Base-by-base conservation (phyloP, 1,140 invertebrate species). In the Palaemon carinicauda region DNA sequence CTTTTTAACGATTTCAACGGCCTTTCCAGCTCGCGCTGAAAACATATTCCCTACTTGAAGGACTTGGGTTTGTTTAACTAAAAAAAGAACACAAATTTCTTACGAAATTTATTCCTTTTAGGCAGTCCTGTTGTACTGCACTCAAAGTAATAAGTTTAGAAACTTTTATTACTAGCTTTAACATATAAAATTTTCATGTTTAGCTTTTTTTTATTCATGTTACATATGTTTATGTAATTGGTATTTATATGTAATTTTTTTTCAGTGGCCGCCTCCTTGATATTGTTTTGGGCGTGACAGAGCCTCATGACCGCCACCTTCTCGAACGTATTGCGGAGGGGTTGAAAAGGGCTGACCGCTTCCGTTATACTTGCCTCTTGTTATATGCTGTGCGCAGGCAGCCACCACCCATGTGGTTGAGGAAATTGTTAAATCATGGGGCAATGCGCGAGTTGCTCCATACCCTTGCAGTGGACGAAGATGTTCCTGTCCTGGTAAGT, bases 201-300 rank as follows among this genome's bases (percentile, higher is more conserved):
- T n/a, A n/a, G n/a, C n/a, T n/a, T n/a, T n/a, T n/a, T n/a, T n/a
- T n/a, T n/a, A n/a, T n/a, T n/a, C n/a, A n/a, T n/a, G n/a, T n/a
- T n/a, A n/a, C n/a, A n/a, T n/a, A n/a, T n/a, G n/a, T n/a, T n/a
- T n/a, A n/a, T n/a, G n/a, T n/a, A n/a, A n/a, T n/a, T n/a, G n/a
- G n/a, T n/a, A n/a, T n/a, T 73, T 10, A 31, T 24, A 27, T 29
- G 7, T 5, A 15, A 29, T 80, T 60, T 12, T n/a, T 21, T 82
- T 56, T 51, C 83, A 86, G 83, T 80, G 77, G 83, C 53, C 83
- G 83, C n/a, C 83, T 86, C n/a, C 65, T 86, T 17, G 83, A 86
- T 50, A 78, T 86, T 51, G 52, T 86, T 50, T 33, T 86, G 56
- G 83, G 83, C 31, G 83, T 86, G n/a, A 69, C 75, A n/a, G 83